Conservation (phyloP, 2,888 invertebrate species). For the Neocrepidodera transversa region DNA sequence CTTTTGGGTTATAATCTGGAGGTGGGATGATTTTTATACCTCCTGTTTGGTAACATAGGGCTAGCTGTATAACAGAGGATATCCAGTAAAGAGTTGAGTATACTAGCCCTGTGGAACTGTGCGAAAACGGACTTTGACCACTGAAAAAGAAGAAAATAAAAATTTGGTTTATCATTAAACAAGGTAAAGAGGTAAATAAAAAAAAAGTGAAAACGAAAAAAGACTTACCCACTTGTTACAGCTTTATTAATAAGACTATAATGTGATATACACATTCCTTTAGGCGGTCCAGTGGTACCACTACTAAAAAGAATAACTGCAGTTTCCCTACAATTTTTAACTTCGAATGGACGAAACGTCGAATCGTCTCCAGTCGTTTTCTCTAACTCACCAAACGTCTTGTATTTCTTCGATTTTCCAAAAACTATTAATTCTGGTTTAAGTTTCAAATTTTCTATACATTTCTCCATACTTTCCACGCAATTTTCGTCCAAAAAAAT, state of each 20-base stretch:
- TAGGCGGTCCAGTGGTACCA: slow-evolving; percentile 53
- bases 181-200: not conserved
- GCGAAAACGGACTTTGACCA: not conserved
- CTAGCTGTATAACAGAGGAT: slow-evolving; percentile 41
- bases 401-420: slow-evolving; percentile 40
- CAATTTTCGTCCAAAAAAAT: slow-evolving; percentile 45
- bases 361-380: slow-evolving; percentile 29
- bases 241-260: slow-evolving; percentile 33
- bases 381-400: slow-evolving; percentile 29
- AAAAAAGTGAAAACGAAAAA: not conserved
- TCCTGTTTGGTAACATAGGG: slow-evolving; percentile 40
- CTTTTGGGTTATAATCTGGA: slow-evolving; percentile 41
- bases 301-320: slow-evolving; percentile 53
- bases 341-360: slow-evolving; percentile 40
- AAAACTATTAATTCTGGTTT: slow-evolving; percentile 43
- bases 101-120: slow-evolving; percentile 19
- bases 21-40: slow-evolving; percentile 39
- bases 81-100: slow-evolving; percentile 52
- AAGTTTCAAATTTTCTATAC: slow-evolving; percentile 33
- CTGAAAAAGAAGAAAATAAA: slow-evolving; percentile 10
- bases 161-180: not conserved
- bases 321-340: slow-evolving; percentile 39
- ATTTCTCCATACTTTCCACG: slow-evolving; percentile 37
- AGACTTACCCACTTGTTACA: slow-evolving; percentile 25
- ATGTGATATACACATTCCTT: slow-evolving; percentile 50